A percentile compares a stretch with the other conserved stretches of the same genome.
phyloP scores from a whole-genome alignment of 2,113 vertebrate species.

The Dolichallabes microphthalmus region DNA sequence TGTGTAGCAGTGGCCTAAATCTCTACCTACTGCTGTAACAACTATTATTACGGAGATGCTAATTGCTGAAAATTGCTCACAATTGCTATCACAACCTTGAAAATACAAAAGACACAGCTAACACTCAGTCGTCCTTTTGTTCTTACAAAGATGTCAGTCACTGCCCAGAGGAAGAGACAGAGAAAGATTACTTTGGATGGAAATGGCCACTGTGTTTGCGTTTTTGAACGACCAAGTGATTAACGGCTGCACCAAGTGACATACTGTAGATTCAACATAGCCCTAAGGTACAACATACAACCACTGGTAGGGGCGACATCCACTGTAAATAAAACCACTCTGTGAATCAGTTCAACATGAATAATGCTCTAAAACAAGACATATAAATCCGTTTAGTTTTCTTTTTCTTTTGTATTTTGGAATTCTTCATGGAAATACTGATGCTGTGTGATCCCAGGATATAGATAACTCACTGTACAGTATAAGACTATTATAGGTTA shows the following conservation, averaged over 20 bases:
- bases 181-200: conserved; percentile 37
- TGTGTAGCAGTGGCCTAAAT: conserved; percentile 46
- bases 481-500: background rate
- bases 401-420: background rate
- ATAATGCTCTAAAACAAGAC: background rate
- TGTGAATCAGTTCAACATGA: background rate
- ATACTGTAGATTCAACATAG: background rate
- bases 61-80: conserved; percentile 31
- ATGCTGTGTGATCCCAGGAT: background rate
- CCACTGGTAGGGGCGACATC: background rate
- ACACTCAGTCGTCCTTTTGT: conserved; percentile 61
- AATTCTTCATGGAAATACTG: background rate
- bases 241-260: background rate
- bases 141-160: conserved; percentile 56
- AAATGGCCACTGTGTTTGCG: background rate
- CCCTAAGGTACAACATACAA: background rate
- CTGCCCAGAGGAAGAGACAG: conserved; percentile 39
- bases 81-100: conserved; percentile 59
- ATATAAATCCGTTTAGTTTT: background rate
- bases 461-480: background rate
- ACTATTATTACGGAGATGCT: conserved; percentile 18
- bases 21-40: conserved; percentile 12
- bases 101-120: conserved; percentile 58
- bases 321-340: background rate
- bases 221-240: background rate